A percentile compares a stretch with the other conserved stretches of the same genome.
phyloP scores from a whole-genome alignment of 1,140 invertebrate genomes.

The Nebria ingens region DNA sequence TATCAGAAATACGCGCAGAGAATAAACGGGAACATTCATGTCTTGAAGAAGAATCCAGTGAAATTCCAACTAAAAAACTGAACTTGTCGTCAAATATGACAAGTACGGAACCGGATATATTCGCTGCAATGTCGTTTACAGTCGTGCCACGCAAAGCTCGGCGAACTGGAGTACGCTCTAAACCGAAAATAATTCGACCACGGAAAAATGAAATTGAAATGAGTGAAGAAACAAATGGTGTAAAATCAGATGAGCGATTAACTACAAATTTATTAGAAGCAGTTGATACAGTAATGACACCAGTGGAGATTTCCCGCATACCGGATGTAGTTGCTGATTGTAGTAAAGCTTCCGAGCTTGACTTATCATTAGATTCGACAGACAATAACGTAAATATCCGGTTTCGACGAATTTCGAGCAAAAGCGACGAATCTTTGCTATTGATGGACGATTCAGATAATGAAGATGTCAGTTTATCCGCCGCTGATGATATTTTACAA shows the following conservation, averaged over 20 bases:
- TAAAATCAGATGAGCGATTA: neutral
- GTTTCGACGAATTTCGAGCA: neutral
- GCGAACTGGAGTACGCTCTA: neutral
- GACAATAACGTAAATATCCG: neutral
- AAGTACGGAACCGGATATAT: neutral
- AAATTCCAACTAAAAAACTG: neutral
- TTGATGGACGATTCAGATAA: neutral
- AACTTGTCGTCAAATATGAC: neutral
- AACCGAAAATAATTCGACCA: neutral
- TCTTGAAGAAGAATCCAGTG: neutral
- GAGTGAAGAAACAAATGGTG: neutral
- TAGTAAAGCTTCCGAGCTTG: neutral
- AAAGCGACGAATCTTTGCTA: neutral
- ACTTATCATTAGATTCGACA: neutral
- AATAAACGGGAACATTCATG: neutral
- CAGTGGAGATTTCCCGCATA: neutral
- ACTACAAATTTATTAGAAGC: neutral
- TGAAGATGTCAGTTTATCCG: neutral
- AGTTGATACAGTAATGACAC: neutral
- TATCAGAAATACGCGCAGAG: slow-evolving; percentile 29
- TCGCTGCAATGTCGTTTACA: neutral
- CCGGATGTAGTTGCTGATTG: neutral
- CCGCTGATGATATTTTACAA: slow-evolving; percentile 1
- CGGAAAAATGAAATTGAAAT: neutral
- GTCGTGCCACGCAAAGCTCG: neutral